These are phyloP conservation scores for Paraplagusia blochii DNA, from an alignment of 2,113 vertebrate species.

Conservation along the genomic window DNA sequence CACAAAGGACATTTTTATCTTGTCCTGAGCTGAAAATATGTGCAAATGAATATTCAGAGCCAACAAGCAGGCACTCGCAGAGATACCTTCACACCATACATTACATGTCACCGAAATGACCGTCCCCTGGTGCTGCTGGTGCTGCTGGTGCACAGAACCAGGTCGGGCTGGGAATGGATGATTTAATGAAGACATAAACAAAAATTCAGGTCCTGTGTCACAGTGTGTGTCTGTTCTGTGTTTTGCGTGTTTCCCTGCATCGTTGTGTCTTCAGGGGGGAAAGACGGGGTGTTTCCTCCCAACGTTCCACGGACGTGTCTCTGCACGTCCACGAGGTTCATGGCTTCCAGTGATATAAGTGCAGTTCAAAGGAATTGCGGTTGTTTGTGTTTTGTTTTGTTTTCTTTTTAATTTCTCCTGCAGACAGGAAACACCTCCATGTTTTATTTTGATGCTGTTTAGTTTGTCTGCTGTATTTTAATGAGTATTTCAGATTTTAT, in stretches of 20 bases:
- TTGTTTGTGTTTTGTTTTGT: no score
- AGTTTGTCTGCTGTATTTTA: slow-evolving; percentile 2
- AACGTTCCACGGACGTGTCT: slow-evolving; percentile 43
- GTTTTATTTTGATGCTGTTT: slow-evolving; percentile 16
- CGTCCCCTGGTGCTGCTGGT: slow-evolving; percentile 45
- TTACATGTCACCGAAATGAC: slow-evolving; percentile 48
- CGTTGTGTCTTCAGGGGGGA: slow-evolving; percentile 47
- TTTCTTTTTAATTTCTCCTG: slow-evolving; percentile 8
- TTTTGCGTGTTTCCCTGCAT: neutral
- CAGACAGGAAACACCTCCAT: neutral
- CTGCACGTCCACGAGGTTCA: slow-evolving; percentile 32
- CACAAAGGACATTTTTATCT: slow-evolving; percentile 5
- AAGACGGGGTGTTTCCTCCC: slow-evolving; percentile 34
- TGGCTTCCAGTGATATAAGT: slow-evolving; percentile 36
- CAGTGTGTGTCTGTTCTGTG: slow-evolving; percentile 3
- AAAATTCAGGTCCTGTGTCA: slow-evolving; percentile 49
- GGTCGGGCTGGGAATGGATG: slow-evolving; percentile 51
- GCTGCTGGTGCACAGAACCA: slow-evolving; percentile 64
- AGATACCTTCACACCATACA: slow-evolving; percentile 25
- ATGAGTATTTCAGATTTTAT: no score
- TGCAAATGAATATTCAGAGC: slow-evolving; percentile 5
- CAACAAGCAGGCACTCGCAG: slow-evolving; percentile 6
- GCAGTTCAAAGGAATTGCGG: slow-evolving; percentile 38
- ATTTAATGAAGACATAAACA: slow-evolving; percentile 63
- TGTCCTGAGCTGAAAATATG: slow-evolving; percentile 3